phyloP scores from a whole-genome alignment of 2,888 invertebrate species.

The Drosophila ustulata region DNA sequence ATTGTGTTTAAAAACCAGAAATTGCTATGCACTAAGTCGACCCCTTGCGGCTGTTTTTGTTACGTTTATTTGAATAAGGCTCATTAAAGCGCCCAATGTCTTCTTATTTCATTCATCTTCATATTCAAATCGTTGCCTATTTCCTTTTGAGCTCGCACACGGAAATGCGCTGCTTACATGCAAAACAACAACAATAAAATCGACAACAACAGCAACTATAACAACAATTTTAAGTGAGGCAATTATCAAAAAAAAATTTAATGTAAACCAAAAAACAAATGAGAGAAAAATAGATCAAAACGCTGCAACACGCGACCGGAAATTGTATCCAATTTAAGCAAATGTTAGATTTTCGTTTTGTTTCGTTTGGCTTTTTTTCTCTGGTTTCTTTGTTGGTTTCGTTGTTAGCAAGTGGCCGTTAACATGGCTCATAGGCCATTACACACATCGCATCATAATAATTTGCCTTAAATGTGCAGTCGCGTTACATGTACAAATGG shows the following conservation, averaged over 20 bases:
- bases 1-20: slow-evolving; percentile 53
- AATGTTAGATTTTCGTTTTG: slow-evolving; percentile 44
- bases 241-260: slow-evolving; percentile 74
- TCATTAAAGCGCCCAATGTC: slow-evolving; percentile 46
- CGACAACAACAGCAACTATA: slow-evolving; percentile 11
- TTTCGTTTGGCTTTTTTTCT: slow-evolving; percentile 38
- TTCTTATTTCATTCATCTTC: slow-evolving; percentile 48
- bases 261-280: slow-evolving; percentile 61
- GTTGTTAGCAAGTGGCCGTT: slow-evolving; percentile 28
- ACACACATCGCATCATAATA: slow-evolving; percentile 50
- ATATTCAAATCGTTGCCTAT: slow-evolving; percentile 76
- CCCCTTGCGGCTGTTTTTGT: neutral
- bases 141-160: slow-evolving; percentile 50
- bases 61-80: slow-evolving; percentile 61
- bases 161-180: slow-evolving; percentile 78
- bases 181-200: slow-evolving; percentile 56
- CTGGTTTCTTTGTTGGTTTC: neutral
- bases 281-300: slow-evolving; percentile 10
- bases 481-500: slow-evolving; percentile 49
- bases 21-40: slow-evolving; percentile 2
- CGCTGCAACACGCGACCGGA: slow-evolving; percentile 81
- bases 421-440: slow-evolving; percentile 41
- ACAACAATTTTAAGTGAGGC: slow-evolving; percentile 54
- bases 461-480: slow-evolving; percentile 71
- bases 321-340: slow-evolving; percentile 78